Conservation (phyloP, 2,113 vertebrate genomes). For the Nothobranchius furzeri region DNA sequence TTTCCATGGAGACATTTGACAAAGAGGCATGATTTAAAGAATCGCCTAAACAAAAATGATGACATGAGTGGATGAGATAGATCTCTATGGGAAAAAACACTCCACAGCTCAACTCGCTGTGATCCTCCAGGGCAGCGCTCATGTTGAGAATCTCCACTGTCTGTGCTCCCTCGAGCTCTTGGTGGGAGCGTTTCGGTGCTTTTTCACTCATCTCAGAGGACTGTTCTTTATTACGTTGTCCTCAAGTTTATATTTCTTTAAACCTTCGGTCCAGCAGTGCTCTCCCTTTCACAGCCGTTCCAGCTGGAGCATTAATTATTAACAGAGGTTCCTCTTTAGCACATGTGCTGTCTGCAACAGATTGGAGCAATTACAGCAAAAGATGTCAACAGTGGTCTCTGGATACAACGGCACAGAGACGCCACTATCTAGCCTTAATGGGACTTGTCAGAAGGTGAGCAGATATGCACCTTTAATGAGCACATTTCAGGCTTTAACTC, state of each 20-base stretch:
- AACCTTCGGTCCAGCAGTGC: neutral
- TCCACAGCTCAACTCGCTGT: neutral
- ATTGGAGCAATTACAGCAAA: conserved; percentile 28
- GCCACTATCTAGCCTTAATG: conserved; percentile 1
- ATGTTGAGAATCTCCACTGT: neutral
- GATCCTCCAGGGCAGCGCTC: neutral
- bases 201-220: neutral
- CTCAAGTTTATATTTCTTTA: neutral
- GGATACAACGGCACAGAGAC: neutral
- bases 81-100: neutral
- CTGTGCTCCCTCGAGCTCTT: neutral
- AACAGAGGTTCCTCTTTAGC: conserved; percentile 3
- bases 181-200: conserved; percentile 1
- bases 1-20: conserved; percentile 13
- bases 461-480: conserved; percentile 26
- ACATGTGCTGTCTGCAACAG: neutral
- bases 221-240: neutral
- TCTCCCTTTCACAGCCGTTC: neutral
- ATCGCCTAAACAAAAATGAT: neutral
- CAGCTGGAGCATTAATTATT: conserved; percentile 20
- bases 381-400: conserved; percentile 24
- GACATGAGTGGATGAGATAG: neutral
- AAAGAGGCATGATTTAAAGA: conserved; percentile 1
- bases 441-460: conserved; percentile 15
- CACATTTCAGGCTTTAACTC: neutral